Base-by-base conservation (phyloP, 2,797 vertebrate genomes). In the Catamblyrhynchus diadema region DNA sequence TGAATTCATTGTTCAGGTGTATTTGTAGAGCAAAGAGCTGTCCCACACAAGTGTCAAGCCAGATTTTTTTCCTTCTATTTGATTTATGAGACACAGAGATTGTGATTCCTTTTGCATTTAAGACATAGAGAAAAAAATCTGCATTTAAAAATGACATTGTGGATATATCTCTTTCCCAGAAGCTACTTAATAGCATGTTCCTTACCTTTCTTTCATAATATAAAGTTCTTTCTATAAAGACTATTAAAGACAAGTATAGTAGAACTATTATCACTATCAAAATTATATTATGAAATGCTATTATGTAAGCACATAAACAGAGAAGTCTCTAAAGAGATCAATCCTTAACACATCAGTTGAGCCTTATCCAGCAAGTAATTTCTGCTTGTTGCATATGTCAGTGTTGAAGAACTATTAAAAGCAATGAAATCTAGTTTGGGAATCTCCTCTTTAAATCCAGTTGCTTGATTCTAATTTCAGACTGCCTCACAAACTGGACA, bases 1-100 rank as follows among this genome's bases (percentile, higher is more conserved):
- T 88, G 33, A 77, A 87, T 91, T 94, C 44, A 89, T 94, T 88
- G 35, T 89, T 95, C 28, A 51, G 30, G 13, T 92, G 64, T 10
- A 10, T 88, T 93, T 91, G 51, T 77, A 81, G 60, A 80, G 56
- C 25, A 84, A 81, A 94, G 75, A 85, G 37, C 47, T 96, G 81
- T 86, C 67, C 57, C 44, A 66, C 72, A 88, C 44, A 84, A 88
- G 37, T 81, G 65, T 81, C 65, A 95, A 80, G 37, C 6, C 69
- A 73, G 22, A 53, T 32, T 56, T 27, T 57, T 87, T 89, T 65
- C 48, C 21, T 75, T 69, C 12, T 75, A 4, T 57, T 86, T 79
- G 47, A 48, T 81, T 93, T 44, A 67, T 81, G 69, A 91, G 18
- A 69, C 67, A 53, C 5, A 22, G 24, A 15, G 19, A 75, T 32